A percentile compares a stretch with the other conserved stretches of the same genome.
Conservation (phyloP, 2,113 vertebrate genomes). For the Macroglossus sobrinus region DNA sequence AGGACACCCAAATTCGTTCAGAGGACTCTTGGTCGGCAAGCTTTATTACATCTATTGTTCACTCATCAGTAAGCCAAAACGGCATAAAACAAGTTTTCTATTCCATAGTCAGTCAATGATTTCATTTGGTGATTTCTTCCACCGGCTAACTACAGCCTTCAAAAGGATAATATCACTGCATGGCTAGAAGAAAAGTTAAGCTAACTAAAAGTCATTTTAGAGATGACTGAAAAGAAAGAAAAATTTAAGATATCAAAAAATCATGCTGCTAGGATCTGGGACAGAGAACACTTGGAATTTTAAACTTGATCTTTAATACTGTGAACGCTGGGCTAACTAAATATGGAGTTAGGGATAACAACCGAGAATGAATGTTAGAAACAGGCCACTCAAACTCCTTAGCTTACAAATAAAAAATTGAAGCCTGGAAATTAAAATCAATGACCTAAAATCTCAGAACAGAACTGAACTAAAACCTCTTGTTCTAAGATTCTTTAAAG, state of each 20-base stretch:
- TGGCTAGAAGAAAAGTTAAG: slow-evolving; percentile 32
- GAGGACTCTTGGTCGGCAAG: neutral
- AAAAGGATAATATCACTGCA: slow-evolving; percentile 42
- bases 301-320: neutral
- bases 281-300: neutral
- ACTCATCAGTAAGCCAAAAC: slow-evolving; percentile 14
- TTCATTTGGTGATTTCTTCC: slow-evolving; percentile 45
- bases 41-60: slow-evolving; percentile 25
- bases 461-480: neutral
- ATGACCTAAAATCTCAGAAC: neutral
- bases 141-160: slow-evolving; percentile 45
- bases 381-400: neutral
- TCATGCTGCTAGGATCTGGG: neutral
- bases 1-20: neutral
- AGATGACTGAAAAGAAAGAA: slow-evolving; percentile 15
- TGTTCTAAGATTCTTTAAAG: neutral
- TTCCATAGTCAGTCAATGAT: slow-evolving; percentile 21
- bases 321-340: neutral
- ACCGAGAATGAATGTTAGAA: neutral
- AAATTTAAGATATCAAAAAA: slow-evolving; percentile 30
- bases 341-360: neutral
- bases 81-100: slow-evolving; percentile 35
- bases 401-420: neutral
- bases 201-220: slow-evolving; percentile 42
- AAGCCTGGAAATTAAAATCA: neutral